phyloP scores from a whole-genome alignment of 2,113 vertebrate species.

The Cochlearius cochlearius region DNA sequence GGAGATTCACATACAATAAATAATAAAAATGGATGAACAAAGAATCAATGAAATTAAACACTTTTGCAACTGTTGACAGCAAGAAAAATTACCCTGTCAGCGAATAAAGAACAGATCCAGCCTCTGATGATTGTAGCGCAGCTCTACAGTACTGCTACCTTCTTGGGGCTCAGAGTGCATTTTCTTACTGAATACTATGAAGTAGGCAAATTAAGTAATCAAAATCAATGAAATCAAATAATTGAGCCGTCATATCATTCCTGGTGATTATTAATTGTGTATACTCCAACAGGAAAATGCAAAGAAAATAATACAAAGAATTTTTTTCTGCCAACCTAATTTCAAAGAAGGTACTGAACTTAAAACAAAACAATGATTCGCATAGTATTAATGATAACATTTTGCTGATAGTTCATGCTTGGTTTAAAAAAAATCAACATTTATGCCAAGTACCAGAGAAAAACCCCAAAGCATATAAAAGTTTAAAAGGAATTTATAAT shows the following conservation, averaged over 20 bases:
- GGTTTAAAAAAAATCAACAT: neutral
- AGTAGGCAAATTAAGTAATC: neutral
- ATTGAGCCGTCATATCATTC: neutral
- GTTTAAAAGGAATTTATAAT: neutral
- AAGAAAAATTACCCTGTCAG: constrained; percentile 16
- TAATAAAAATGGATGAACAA: neutral
- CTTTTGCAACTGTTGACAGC: neutral
- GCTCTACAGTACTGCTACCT: neutral
- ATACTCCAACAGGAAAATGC: neutral
- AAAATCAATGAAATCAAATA: neutral
- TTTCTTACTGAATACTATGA: neutral
- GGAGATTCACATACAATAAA: neutral
- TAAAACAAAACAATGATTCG: neutral
- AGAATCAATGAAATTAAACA: constrained; percentile 20
- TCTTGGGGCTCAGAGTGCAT: neutral
- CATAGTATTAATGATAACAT: neutral
- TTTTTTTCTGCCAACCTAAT: neutral
- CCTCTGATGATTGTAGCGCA: neutral
- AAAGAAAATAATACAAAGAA: neutral
- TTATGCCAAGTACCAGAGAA: neutral
- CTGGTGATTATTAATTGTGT: neutral
- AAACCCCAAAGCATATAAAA: neutral
- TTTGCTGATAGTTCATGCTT: neutral
- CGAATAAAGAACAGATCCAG: neutral
- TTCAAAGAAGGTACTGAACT: neutral